Conservation (phyloP, 2,113 vertebrate genomes). For the Raja brachyura region DNA sequence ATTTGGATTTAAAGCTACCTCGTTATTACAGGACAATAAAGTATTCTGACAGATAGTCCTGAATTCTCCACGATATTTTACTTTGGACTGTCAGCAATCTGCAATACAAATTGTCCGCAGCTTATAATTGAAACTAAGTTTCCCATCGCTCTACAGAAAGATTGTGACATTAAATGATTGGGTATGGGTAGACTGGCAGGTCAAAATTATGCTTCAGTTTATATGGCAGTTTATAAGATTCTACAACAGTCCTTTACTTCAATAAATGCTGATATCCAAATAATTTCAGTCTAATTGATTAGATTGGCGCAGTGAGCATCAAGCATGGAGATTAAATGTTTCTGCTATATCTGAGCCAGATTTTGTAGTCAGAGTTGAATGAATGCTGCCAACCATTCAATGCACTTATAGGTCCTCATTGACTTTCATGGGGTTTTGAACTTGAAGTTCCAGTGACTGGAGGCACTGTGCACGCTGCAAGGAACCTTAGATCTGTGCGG, state of each 20-base stretch:
- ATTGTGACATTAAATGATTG: neutral
- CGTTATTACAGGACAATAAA: neutral
- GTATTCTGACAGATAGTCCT: neutral
- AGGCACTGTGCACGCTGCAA: neutral
- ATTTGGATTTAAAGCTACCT: neutral
- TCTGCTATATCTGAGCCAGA: neutral
- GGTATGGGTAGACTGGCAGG: neutral
- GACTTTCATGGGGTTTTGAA: neutral
- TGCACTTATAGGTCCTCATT: neutral
- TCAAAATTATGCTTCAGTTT: neutral
- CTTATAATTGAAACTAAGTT: constrained; percentile 15
- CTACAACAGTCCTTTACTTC: neutral
- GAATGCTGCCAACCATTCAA: neutral
- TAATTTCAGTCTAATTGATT: neutral
- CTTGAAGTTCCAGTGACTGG: neutral
- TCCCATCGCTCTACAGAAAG: neutral
- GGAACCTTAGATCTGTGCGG: neutral
- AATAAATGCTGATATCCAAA: neutral
- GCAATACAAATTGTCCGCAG: neutral
- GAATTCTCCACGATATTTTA: neutral
- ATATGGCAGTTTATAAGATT: neutral
- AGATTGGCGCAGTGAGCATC: neutral
- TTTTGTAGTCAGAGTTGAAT: neutral
- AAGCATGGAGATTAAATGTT: neutral
- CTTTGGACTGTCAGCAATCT: neutral